A percentile compares a stretch with the other conserved stretches of the same genome.
These are phyloP conservation scores for Gerris lacustris DNA, from an alignment of 2,888 invertebrate genomes.

Conservation along the genomic window DNA sequence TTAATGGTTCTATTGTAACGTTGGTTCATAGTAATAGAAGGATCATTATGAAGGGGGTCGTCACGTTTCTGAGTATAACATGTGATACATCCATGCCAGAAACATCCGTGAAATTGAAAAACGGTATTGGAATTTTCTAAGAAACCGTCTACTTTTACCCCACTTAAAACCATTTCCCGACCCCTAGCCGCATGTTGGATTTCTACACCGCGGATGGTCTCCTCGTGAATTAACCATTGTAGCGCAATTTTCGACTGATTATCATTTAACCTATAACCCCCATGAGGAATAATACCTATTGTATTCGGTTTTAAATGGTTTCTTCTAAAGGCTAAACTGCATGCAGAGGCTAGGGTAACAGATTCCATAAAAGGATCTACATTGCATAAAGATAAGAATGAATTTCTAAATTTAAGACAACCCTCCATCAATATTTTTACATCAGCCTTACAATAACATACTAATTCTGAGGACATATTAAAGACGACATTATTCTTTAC, in stretches of 20 bases:
- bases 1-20: background rate
- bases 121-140: background rate
- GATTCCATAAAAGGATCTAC: background rate
- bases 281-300: background rate
- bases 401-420: background rate
- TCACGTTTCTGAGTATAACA: conserved; percentile 17
- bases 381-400: background rate
- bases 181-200: background rate
- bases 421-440: background rate
- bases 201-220: background rate
- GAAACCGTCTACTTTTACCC: background rate
- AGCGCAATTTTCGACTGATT: background rate
- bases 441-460: background rate
- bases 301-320: background rate
- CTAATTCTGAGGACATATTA: background rate
- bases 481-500: background rate
- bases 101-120: conserved; percentile 26
- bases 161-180: background rate
- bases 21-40: background rate
- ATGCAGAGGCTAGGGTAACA: background rate
- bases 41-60: background rate
- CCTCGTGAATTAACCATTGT: background rate
- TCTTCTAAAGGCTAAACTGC: background rate
- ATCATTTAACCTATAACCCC: background rate
- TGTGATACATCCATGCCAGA: conserved; percentile 29